These are phyloP conservation scores for Cynopterus sphinx DNA, from an alignment of 2,797 vertebrate species.

Conservation along the genomic window DNA sequence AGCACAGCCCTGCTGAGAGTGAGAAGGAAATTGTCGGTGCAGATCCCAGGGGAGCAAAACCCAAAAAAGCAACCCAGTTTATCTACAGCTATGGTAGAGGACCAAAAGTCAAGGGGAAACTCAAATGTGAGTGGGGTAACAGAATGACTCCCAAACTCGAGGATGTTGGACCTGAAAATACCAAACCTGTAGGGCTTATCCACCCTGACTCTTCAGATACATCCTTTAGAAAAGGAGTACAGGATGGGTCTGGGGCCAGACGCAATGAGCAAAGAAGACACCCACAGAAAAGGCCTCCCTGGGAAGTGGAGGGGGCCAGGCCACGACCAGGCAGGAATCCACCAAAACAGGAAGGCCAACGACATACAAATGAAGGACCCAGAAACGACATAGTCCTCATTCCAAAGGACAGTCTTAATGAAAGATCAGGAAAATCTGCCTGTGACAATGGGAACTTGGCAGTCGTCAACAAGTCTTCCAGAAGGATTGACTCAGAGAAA, in stretches of 20 bases:
- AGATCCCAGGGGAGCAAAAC: conserved; percentile 88
- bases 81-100: conserved; percentile 87
- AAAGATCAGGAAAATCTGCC: conserved; percentile 81
- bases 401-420: conserved; percentile 83
- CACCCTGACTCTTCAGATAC: conserved; percentile 84
- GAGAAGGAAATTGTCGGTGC: conserved; percentile 83
- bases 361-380: conserved; percentile 77
- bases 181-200: conserved; percentile 78
- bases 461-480: conserved; percentile 73
- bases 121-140: conserved; percentile 81
- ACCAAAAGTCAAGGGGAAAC: conserved; percentile 85
- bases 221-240: conserved; percentile 80
- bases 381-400: conserved; percentile 75
- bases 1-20: conserved; percentile 85
- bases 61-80: conserved; percentile 87
- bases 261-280: conserved; percentile 83
- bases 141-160: conserved; percentile 84
- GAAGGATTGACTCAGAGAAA: conserved; percentile 79
- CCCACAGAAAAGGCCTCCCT: conserved; percentile 86
- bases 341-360: conserved; percentile 81
- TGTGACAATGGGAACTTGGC: conserved; percentile 77
- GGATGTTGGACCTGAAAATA: conserved; percentile 79
- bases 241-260: conserved; percentile 78
- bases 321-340: conserved; percentile 79
- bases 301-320: conserved; percentile 85